Evolutionary conservation across 1,140 invertebrate species (phyloP), one percentile per base, ranked within the genome.

Genomic region (Steinernema khuongi): DNA sequence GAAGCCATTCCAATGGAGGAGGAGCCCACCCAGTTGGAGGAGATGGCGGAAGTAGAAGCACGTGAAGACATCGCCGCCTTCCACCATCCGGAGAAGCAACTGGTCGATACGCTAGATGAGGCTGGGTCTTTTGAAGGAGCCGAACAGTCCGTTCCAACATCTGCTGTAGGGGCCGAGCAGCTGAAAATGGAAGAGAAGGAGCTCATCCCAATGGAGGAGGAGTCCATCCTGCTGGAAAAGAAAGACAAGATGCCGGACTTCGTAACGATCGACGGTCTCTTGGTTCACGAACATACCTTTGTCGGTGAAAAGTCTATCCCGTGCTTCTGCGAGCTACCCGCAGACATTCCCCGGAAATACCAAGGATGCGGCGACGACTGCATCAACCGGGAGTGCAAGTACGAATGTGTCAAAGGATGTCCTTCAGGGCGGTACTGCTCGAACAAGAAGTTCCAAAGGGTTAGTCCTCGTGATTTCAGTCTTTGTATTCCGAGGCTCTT

Each of bases 201-300:
- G n/a, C n/a, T n/a, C n/a, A n/a, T n/a, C n/a, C n/a, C n/a, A n/a
- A n/a, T n/a, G n/a, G n/a, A n/a, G n/a, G n/a, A n/a, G n/a, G n/a
- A n/a, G n/a, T n/a, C n/a, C n/a, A n/a, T n/a, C n/a, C n/a, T n/a
- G n/a, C n/a, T n/a, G n/a, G n/a, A n/a, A n/a, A n/a, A n/a, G n/a
- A n/a, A n/a, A n/a, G n/a, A n/a, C n/a, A 11, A 60, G 22, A 17
- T 11, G 11, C 50, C 50, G 26, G 50, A 60, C 22, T 60, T 60
- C 26, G 50, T 60, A 22, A 60, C 4, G 4, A 22, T 60, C 11
- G 50, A 60, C 4, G 19, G 22, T 4, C 50, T 60, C 4, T 26
- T 60, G 50, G 26, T 60, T 26, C 50, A 60, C 50, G 50, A 60
- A 60, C 14, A 60, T 60, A 60, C 50, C 22, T 60, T 60, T 22